Conservation (phyloP, 2,797 vertebrate species). For the Sebastiscus albofasciatus region DNA sequence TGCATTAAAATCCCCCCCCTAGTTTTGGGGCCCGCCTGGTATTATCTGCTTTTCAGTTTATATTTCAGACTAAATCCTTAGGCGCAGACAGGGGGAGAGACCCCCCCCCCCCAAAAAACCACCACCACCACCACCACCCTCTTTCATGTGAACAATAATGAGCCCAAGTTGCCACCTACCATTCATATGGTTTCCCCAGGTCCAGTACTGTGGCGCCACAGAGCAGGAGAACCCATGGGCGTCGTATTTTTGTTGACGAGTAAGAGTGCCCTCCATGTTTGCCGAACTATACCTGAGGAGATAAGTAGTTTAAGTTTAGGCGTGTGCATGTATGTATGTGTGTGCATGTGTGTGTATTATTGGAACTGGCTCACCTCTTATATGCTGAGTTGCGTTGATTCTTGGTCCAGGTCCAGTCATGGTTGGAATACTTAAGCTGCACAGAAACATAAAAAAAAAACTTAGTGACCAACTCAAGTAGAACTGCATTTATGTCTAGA, state of each 20-base stretch:
- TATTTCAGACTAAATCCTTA: constrained; percentile 50
- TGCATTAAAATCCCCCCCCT: constrained; percentile 36
- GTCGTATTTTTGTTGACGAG: constrained; percentile 66
- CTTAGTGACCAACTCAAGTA: background rate
- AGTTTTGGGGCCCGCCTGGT: constrained; percentile 28
- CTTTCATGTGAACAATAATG: constrained; percentile 21
- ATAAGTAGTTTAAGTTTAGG: background rate
- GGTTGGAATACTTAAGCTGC: constrained; percentile 87
- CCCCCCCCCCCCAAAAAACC: background rate
- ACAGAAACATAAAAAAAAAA: constrained; percentile 49
- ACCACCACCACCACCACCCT: background rate
- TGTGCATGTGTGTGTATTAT: background rate
- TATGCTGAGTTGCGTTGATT: constrained; percentile 80
- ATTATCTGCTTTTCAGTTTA: constrained; percentile 54
- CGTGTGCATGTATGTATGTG: background rate
- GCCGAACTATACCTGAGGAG: constrained; percentile 73
- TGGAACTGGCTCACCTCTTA: constrained; percentile 82
- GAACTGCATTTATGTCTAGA: background rate
- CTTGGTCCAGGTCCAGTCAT: constrained; percentile 84
- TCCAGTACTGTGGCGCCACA: constrained; percentile 84
- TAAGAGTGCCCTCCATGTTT: constrained; percentile 74
- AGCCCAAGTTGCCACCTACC: constrained; percentile 53
- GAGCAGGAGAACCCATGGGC: constrained; percentile 80
- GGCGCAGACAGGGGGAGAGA: constrained; percentile 6
- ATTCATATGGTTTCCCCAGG: constrained; percentile 81